Evolutionary conservation across 2,888 invertebrate genomes (phyloP).

Genomic region (Netelia inedita): DNA sequence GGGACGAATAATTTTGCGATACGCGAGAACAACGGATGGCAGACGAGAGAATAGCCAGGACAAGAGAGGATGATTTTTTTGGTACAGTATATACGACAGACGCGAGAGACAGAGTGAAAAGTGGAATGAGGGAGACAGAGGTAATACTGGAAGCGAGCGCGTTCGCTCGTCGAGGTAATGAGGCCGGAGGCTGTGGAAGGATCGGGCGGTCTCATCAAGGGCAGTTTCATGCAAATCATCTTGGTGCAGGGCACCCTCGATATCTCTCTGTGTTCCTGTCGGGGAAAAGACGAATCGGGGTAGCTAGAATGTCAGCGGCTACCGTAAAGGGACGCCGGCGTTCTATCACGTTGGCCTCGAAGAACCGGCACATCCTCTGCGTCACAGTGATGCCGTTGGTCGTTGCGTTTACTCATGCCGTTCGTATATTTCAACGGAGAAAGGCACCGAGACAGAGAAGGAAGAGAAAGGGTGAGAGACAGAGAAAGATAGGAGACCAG

Average conservation of each 20-base stretch:
- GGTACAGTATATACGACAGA: conserved; percentile 37
- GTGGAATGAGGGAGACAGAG: conserved; percentile 51
- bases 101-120: conserved; percentile 45
- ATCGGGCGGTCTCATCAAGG: conserved; percentile 73
- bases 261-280: conserved; percentile 51
- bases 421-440: conserved; percentile 50
- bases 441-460: conserved; percentile 57
- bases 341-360: conserved; percentile 52
- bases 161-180: conserved; percentile 72
- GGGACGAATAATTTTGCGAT: conserved; percentile 65
- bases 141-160: conserved; percentile 56
- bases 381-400: conserved; percentile 39
- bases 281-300: conserved; percentile 63
- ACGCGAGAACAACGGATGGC: conserved; percentile 68
- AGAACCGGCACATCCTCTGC: conserved; percentile 38
- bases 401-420: conserved; percentile 30
- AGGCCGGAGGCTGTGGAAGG: conserved; percentile 73
- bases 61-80: conserved; percentile 52
- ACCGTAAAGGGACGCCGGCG: conserved; percentile 66
- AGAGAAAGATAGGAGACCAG: conserved; percentile 70
- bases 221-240: conserved; percentile 79
- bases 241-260: conserved; percentile 57
- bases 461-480: conserved; percentile 66
- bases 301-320: conserved; percentile 66
- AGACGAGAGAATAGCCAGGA: conserved; percentile 55